Percentiles rank a stretch among this genome's conserved stretches.
These are phyloP conservation scores for Leguminivora glycinivorella DNA, from an alignment of 1,140 invertebrate species.

Conservation along the genomic window DNA sequence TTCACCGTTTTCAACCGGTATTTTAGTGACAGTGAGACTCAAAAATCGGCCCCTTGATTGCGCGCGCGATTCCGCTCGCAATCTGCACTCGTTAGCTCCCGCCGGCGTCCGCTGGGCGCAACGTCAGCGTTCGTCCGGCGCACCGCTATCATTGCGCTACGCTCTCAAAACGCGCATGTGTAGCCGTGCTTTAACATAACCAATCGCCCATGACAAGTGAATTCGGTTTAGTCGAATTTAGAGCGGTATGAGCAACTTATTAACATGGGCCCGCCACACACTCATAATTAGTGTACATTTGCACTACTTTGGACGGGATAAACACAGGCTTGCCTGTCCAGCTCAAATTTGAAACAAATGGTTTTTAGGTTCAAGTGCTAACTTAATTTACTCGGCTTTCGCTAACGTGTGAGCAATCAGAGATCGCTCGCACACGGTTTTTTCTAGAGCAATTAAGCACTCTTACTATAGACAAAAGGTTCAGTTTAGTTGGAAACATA, in stretches of 20 bases:
- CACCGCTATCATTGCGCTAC: too few species aligned
- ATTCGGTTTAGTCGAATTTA: conserved; percentile 49
- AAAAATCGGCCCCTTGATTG: too few species aligned
- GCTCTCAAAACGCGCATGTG: too few species aligned
- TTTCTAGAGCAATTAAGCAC: conserved; percentile 28
- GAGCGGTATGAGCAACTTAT: conserved; percentile 63
- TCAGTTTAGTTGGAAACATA: background rate
- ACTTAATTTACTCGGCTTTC: conserved; percentile 75
- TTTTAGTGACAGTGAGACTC: too few species aligned
- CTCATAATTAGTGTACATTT: conserved; percentile 72
- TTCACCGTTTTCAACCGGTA: too few species aligned
- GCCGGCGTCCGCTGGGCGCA: too few species aligned
- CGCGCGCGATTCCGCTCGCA: too few species aligned
- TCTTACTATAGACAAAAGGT: background rate
- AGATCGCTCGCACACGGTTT: conserved; percentile 44
- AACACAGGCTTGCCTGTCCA: conserved; percentile 71
- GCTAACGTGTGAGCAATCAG: conserved; percentile 70
- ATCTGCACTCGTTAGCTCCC: too few species aligned
- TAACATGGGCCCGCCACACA: conserved; percentile 61
- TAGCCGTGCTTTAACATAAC: too few species aligned
- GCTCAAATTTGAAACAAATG: conserved; percentile 72
- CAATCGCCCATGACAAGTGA: conserved; percentile 26
- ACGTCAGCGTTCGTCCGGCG: too few species aligned
- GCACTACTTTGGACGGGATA: conserved; percentile 74
- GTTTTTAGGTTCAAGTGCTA: conserved; percentile 64